These are phyloP conservation scores for Myotis davidii DNA, from an alignment of 2,113 vertebrate species.

Conservation along the genomic window DNA sequence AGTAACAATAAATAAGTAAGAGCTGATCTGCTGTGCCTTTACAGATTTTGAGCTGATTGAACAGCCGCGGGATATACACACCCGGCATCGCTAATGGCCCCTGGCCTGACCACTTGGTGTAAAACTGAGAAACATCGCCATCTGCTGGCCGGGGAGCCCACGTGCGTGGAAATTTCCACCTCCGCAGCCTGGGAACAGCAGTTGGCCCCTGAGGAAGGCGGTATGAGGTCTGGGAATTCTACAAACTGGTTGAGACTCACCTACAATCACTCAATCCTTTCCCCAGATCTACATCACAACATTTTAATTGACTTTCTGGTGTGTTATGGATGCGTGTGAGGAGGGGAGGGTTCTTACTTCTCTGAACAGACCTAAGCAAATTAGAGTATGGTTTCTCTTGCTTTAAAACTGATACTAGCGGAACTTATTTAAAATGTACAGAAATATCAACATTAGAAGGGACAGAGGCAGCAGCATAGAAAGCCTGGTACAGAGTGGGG, in stretches of 20 bases:
- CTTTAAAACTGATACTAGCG: neutral
- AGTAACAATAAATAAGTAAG: slow-evolving; percentile 71
- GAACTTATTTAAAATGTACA: neutral
- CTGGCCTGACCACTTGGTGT: neutral
- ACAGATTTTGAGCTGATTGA: neutral
- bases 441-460: neutral
- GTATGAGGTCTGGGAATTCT: accelerated
- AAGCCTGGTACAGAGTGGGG: accelerated
- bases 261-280: neutral
- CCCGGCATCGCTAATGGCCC: neutral
- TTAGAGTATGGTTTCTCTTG: neutral
- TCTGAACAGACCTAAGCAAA: neutral
- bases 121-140: slow-evolving; percentile 80
- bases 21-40: neutral
- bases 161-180: slow-evolving; percentile 77
- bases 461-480: neutral
- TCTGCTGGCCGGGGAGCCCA: slow-evolving; percentile 64
- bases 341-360: neutral
- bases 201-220: accelerated
- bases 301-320: neutral
- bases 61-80: neutral
- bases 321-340: neutral
- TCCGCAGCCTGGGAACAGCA: accelerated
- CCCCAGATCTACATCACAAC: neutral
- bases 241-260: neutral